Conservation (phyloP, 2,113 vertebrate genomes). For the Puntigrus tetrazona region DNA sequence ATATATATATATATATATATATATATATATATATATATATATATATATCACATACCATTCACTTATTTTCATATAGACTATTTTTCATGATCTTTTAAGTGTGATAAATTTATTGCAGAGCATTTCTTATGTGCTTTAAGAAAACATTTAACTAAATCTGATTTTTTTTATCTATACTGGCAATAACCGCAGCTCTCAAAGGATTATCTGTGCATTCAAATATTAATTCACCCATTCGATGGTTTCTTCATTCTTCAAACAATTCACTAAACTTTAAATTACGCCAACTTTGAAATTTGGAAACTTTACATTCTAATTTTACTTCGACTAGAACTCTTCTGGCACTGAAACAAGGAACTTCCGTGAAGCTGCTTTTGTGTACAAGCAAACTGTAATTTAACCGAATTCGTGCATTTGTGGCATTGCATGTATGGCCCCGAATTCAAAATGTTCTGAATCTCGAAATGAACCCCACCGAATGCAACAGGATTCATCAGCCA, state of each 20-base stretch:
- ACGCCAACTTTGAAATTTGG: no score
- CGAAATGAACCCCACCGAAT: constrained; percentile 1
- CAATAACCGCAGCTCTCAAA: background rate
- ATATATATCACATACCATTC: no score
- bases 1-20: no score
- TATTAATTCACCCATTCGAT: background rate
- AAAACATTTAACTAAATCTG: background rate
- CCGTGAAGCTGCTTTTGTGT: no score
- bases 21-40: no score
- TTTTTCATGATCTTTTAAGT: background rate
- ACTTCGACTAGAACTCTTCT: no score
- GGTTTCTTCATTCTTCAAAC: background rate
- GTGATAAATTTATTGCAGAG: background rate
- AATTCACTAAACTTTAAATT: background rate
- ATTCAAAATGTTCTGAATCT: background rate
- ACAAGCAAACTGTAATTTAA: no score
- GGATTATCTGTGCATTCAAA: background rate
- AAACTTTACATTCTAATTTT: no score
- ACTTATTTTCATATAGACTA: background rate
- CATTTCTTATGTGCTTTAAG: background rate
- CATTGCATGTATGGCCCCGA: background rate
- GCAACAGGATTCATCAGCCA: background rate
- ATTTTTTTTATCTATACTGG: background rate
- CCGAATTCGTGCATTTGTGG: background rate
- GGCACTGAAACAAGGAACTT: no score